Evolutionary conservation across 2,797 vertebrate species (phyloP).

Genomic region (Pantherophis alleghaniensis): DNA sequence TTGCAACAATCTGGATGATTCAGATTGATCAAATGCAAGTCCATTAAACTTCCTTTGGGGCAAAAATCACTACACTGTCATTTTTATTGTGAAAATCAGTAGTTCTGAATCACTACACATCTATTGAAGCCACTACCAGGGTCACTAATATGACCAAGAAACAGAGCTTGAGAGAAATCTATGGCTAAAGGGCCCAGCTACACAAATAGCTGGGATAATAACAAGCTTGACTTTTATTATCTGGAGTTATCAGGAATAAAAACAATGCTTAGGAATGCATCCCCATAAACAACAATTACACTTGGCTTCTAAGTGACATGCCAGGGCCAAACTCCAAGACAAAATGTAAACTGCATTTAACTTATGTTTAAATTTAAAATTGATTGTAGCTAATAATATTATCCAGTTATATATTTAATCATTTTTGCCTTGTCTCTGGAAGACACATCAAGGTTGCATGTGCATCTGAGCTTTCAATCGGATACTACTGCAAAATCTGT

Average conservation of each 20-base stretch:
- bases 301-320: neutral
- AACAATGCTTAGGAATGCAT: neutral
- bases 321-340: neutral
- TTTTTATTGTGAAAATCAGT: conserved; percentile 10
- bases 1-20: neutral
- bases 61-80: neutral
- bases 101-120: neutral
- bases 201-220: neutral
- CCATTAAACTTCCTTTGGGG: neutral
- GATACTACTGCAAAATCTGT: neutral
- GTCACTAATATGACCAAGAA: neutral
- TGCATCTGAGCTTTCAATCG: neutral
- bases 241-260: neutral
- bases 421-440: neutral
- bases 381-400: neutral
- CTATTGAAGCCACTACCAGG: neutral
- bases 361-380: neutral
- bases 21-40: conserved; percentile 6
- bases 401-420: neutral
- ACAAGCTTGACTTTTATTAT: neutral
- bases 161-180: neutral
- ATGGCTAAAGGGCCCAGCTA: neutral
- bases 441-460: neutral
- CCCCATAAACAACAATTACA: neutral
- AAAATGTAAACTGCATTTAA: neutral